Conservation (phyloP, 2,113 vertebrate species). For the Pteruthius melanotis region DNA sequence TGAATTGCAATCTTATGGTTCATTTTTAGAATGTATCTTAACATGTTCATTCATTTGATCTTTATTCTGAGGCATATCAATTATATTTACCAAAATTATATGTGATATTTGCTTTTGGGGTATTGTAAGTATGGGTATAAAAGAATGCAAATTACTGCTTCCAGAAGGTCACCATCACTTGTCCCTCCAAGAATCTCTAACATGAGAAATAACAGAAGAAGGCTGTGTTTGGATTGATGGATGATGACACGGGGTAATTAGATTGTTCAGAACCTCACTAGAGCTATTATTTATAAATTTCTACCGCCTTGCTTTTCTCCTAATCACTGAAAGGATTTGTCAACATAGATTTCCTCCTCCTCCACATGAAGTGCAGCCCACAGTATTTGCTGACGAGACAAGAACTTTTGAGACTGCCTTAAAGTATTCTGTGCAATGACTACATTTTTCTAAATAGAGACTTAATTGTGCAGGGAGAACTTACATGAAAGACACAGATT, state of each 20-base stretch:
- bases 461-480: neutral
- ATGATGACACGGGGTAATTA: constrained; percentile 48
- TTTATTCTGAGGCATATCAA: neutral
- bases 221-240: constrained; percentile 32
- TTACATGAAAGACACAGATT: neutral
- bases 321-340: constrained; percentile 51
- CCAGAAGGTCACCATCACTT: constrained; percentile 1
- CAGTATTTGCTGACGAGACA: constrained; percentile 13
- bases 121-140: neutral
- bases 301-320: constrained; percentile 9
- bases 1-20: neutral
- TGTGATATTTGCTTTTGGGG: neutral
- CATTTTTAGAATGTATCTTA: neutral
- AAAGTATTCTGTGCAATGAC: neutral
- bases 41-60: neutral
- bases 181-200: neutral
- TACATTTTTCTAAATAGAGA: neutral
- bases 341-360: constrained; percentile 44
- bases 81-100: neutral
- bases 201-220: neutral
- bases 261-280: constrained; percentile 34
- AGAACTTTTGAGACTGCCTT: constrained; percentile 19
- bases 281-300: constrained; percentile 52
- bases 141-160: neutral
- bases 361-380: constrained; percentile 6